Evolutionary conservation across 2,797 vertebrate genomes (phyloP).

Genomic region (Ispidina lecontei): DNA sequence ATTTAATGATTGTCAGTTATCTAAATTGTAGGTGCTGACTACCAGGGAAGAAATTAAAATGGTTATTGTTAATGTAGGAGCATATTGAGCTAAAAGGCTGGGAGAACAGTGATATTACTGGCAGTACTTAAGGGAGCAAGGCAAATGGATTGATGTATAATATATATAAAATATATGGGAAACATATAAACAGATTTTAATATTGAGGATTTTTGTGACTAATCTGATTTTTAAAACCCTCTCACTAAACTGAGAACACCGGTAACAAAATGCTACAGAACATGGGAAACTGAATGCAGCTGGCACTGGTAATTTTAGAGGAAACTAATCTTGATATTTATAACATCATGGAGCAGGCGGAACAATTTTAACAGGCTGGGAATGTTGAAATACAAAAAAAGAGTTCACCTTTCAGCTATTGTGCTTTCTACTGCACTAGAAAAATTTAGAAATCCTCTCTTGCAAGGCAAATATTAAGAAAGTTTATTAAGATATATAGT

Average conservation of each 20-base stretch:
- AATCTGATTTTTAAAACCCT: slow-evolving; percentile 56
- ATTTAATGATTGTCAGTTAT: slow-evolving; percentile 8
- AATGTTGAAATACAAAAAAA: slow-evolving; percentile 68
- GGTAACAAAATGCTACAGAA: slow-evolving; percentile 73
- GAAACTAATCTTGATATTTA: slow-evolving; percentile 78
- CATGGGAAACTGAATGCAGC: slow-evolving; percentile 71
- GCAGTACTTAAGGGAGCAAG: background rate
- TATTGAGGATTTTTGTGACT: slow-evolving; percentile 35
- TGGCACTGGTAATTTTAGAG: slow-evolving; percentile 77
- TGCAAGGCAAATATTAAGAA: slow-evolving; percentile 26
- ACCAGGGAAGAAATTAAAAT: slow-evolving; percentile 29
- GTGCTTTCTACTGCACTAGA: slow-evolving; percentile 30
- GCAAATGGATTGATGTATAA: slow-evolving; percentile 17
- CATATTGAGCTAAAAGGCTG: background rate
- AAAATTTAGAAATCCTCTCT: slow-evolving; percentile 53
- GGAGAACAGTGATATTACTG: background rate
- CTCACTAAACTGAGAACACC: slow-evolving; percentile 55
- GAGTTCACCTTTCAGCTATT: slow-evolving; percentile 70
- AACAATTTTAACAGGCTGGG: slow-evolving; percentile 69
- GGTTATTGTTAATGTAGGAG: background rate
- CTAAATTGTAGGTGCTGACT: slow-evolving; percentile 2
- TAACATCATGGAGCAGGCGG: slow-evolving; percentile 64
- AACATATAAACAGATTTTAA: slow-evolving; percentile 28
- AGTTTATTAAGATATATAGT: slow-evolving; percentile 12
- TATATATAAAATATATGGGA: slow-evolving; percentile 52